These are phyloP conservation scores for Myopa tessellatipennis DNA, from an alignment of 2,888 invertebrate genomes.

Conservation along the genomic window DNA sequence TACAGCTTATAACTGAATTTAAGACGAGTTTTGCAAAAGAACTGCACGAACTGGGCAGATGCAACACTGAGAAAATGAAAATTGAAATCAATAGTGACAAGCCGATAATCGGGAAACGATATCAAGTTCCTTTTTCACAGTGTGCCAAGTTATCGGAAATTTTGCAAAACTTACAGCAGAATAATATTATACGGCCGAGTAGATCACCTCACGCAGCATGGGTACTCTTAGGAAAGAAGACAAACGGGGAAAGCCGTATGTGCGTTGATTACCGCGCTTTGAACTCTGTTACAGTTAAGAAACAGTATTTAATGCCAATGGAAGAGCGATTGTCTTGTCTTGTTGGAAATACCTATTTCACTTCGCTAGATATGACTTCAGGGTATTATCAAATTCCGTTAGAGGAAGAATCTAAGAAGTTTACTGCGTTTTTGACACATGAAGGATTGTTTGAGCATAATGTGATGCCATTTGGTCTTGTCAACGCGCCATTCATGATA, in stretches of 20 bases:
- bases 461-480: conserved; percentile 58
- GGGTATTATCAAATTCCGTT: background rate
- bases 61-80: background rate
- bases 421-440: conserved; percentile 5
- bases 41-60: background rate
- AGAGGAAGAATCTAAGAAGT: conserved; percentile 20
- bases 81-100: background rate
- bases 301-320: conserved; percentile 29
- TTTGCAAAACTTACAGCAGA: conserved; percentile 2
- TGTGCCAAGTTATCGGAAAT: conserved; percentile 24
- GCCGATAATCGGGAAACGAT: too few relatives aligned
- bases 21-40: conserved; percentile 20
- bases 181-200: conserved; percentile 34
- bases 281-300: conserved; percentile 17
- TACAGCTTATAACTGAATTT: conserved; percentile 16
- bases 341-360: conserved; percentile 25
- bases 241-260: conserved; percentile 22
- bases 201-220: conserved; percentile 32
- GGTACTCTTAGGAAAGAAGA: conserved; percentile 17
- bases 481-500: conserved; percentile 58
- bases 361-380: conserved; percentile 9
- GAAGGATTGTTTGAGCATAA: conserved; percentile 54
- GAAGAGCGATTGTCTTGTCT: conserved; percentile 29
- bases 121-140: conserved; percentile 32
- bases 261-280: conserved; percentile 31